Conservation (phyloP, 2,888 invertebrate genomes). For the Acanthococcus lagerstroemiae region DNA sequence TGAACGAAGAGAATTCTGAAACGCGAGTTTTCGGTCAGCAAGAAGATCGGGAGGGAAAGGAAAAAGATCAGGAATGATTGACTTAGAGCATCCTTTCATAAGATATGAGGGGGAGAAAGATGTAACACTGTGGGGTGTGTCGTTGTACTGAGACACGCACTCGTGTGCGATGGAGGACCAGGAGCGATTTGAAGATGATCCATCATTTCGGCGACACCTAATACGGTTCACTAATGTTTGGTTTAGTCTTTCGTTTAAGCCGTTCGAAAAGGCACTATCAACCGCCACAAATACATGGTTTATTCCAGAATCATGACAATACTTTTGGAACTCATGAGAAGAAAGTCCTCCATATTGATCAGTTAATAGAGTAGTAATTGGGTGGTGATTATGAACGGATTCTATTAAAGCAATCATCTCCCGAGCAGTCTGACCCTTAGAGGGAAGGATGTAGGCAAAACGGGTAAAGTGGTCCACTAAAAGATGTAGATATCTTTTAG, state of each 20-base stretch:
- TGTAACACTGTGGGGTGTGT: not conserved
- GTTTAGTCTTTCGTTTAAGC: too few species aligned
- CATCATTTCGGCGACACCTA: not conserved
- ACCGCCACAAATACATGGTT: not conserved
- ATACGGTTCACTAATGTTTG: too few species aligned
- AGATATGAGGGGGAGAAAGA: not conserved
- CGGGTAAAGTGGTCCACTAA: too few species aligned
- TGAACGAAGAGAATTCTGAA: not conserved
- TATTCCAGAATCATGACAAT: not conserved
- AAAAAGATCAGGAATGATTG: not conserved
- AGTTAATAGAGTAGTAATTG: not conserved
- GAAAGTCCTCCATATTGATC: not conserved
- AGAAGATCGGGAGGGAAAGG: not conserved
- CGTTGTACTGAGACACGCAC: not conserved
- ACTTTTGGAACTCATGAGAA: not conserved
- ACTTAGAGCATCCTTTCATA: not conserved
- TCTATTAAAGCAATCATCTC: not conserved
- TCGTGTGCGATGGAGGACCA: not conserved
- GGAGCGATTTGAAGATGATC: not conserved
- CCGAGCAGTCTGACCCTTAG: not conserved
- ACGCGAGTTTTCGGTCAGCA: not conserved
- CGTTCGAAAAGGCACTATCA: not conserved
- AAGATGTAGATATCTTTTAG: too few species aligned
- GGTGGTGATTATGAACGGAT: not conserved
- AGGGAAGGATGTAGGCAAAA: too few species aligned